phyloP scores from a whole-genome alignment of 2,797 vertebrate species.

The Liparis tanakae region DNA sequence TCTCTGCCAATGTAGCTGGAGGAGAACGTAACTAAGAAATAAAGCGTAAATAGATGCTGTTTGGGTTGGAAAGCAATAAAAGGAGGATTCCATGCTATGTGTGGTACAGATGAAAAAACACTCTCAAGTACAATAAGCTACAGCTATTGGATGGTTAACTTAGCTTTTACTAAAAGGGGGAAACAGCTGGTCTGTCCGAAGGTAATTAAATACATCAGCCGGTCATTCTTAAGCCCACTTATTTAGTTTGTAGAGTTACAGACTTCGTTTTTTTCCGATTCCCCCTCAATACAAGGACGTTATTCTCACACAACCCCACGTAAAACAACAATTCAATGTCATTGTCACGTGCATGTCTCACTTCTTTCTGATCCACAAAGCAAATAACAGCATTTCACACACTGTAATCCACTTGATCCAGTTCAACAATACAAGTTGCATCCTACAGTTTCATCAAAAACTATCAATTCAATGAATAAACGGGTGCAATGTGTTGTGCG shows the following conservation, averaged over 20 bases:
- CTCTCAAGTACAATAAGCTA: too few species aligned
- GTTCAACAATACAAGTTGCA: background rate
- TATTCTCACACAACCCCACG: background rate
- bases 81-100: background rate
- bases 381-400: background rate
- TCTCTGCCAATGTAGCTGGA: slow-evolving; percentile 2
- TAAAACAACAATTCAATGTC: background rate
- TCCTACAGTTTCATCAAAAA: background rate
- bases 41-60: slow-evolving; percentile 11
- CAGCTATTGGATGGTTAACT: too few species aligned
- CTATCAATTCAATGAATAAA: slow-evolving; percentile 3
- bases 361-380: background rate
- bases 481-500: slow-evolving; percentile 4
- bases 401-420: background rate
- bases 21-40: slow-evolving; percentile 1
- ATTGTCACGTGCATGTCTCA: background rate
- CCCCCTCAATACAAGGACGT: slow-evolving; percentile 7
- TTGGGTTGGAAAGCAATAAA: background rate
- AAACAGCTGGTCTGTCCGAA: too few species aligned
- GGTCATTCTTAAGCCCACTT: background rate
- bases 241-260: background rate
- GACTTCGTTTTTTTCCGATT: background rate
- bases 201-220: too few species aligned
- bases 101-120: too few species aligned
- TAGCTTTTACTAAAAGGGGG: too few species aligned